A percentile compares a stretch with the other conserved stretches of the same genome.
Evolutionary conservation across 2,888 invertebrate genomes (phyloP).

Genomic region (Leptodirus hochenwartii): DNA sequence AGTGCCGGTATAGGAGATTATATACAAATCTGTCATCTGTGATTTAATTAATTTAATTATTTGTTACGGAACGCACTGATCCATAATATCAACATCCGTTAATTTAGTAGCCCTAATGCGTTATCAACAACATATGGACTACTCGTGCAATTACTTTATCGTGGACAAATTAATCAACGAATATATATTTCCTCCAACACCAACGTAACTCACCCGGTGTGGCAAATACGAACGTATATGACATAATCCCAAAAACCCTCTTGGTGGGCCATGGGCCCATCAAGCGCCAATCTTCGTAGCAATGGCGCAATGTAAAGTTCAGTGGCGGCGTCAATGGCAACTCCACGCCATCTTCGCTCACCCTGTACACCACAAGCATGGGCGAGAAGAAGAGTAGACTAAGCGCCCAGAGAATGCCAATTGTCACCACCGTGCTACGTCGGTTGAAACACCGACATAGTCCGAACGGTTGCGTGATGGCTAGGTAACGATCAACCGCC

Average conservation of each 20-base stretch:
- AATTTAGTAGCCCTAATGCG: too few species aligned
- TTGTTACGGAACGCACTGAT: too few species aligned
- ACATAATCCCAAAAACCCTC: conserved; percentile 44
- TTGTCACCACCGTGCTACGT: conserved; percentile 42
- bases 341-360: conserved; percentile 9
- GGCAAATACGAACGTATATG: conserved; percentile 58
- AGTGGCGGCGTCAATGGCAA: background rate
- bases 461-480: conserved; percentile 55
- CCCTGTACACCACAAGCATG: conserved; percentile 29
- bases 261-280: conserved; percentile 27
- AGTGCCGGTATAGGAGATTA: too few species aligned
- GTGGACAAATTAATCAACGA: too few species aligned
- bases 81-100: too few species aligned
- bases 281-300: conserved; percentile 44
- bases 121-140: too few species aligned
- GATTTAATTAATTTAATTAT: too few species aligned
- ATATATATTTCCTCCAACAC: too few species aligned
- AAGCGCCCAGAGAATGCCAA: conserved; percentile 44
- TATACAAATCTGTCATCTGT: too few species aligned
- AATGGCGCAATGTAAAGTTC: conserved; percentile 22
- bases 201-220: conserved; percentile 47
- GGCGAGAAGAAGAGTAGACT: conserved; percentile 50
- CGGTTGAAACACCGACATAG: conserved; percentile 52
- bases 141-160: too few species aligned
- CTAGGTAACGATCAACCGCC: conserved; percentile 58